Conservation (phyloP, 2,888 invertebrate species). For the Macropis europaea region DNA sequence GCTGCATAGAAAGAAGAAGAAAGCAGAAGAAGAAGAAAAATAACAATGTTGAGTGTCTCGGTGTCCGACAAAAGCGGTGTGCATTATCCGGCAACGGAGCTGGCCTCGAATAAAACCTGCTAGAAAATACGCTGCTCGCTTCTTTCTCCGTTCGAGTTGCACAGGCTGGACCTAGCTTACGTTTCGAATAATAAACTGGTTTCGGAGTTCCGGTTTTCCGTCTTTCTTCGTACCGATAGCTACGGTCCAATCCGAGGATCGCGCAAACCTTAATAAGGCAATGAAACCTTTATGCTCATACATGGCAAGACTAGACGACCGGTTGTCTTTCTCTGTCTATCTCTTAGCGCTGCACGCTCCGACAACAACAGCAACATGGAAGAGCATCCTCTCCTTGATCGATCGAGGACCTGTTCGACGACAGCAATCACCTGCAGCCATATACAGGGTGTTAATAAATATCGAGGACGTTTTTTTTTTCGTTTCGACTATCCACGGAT, state of each 20-base stretch:
- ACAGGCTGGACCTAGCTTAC: slow-evolving; percentile 41
- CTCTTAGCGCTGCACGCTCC: not conserved
- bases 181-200: slow-evolving; percentile 68
- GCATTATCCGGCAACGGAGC: slow-evolving; percentile 31
- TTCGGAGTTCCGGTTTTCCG: slow-evolving; percentile 72
- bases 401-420: slow-evolving; percentile 32
- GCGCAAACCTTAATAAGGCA: slow-evolving; percentile 65
- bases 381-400: slow-evolving; percentile 24
- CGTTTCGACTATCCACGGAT: not conserved
- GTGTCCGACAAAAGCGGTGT: slow-evolving; percentile 35
- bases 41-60: slow-evolving; percentile 18
- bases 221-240: slow-evolving; percentile 58
- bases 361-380: too few relatives aligned
- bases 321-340: slow-evolving; percentile 23
- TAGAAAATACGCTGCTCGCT: slow-evolving; percentile 50
- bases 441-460: slow-evolving; percentile 9
- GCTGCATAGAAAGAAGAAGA: too few relatives aligned
- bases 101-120: slow-evolving; percentile 57
- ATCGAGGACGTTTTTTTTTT: slow-evolving; percentile 12
- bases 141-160: slow-evolving; percentile 23
- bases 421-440: slow-evolving; percentile 14
- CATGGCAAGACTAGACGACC: slow-evolving; percentile 66
- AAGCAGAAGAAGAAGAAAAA: slow-evolving; percentile 21
- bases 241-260: slow-evolving; percentile 23
- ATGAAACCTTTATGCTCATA: slow-evolving; percentile 66